Conservation (phyloP, 2,113 vertebrate species). For the Marmota flaviventris region DNA sequence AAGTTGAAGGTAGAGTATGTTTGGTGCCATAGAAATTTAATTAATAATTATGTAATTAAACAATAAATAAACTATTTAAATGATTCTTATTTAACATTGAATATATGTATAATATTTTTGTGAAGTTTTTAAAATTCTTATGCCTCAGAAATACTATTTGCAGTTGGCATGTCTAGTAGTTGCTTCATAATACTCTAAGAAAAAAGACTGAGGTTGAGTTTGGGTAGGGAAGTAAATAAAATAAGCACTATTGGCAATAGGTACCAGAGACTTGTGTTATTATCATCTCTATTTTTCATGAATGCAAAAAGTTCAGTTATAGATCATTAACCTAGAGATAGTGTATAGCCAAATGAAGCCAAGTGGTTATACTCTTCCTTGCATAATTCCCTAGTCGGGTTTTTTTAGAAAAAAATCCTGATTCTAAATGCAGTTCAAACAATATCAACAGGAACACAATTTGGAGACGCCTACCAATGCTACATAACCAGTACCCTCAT, state of each 20-base stretch:
- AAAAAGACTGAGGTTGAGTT: no score
- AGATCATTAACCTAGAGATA: background rate
- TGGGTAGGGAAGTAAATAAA: background rate
- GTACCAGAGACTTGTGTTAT: background rate
- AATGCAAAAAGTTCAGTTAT: background rate
- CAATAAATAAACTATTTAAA: background rate
- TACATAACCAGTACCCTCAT: background rate
- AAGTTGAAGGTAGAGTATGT: background rate
- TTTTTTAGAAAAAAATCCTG: no score
- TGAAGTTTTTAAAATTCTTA: background rate
- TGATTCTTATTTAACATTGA: background rate
- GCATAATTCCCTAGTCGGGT: background rate
- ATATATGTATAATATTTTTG: background rate
- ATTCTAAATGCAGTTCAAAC: background rate
- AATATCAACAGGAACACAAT: background rate
- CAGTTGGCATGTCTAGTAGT: background rate
- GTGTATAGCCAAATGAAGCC: background rate
- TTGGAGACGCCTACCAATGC: background rate
- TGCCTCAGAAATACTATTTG: background rate
- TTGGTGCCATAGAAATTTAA: background rate
- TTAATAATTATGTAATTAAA: background rate
- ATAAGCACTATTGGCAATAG: background rate
- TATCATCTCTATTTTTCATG: background rate
- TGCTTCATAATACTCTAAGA: background rate
- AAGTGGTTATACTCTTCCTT: background rate